phyloP scores from a whole-genome alignment of 2,888 invertebrate species.

The Pterostichus niger region DNA sequence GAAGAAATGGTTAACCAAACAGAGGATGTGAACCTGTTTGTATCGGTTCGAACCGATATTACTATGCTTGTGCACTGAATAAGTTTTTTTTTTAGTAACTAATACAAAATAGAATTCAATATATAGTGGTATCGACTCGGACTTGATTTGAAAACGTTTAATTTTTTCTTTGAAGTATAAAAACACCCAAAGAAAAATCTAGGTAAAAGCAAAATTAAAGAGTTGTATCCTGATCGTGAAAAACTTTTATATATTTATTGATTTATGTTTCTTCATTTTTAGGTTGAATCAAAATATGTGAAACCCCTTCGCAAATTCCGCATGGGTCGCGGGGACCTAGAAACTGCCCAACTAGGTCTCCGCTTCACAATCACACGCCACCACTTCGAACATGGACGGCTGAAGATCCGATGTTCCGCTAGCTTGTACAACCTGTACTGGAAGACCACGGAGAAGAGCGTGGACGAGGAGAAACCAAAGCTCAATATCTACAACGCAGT shows the following conservation, averaged over 20 bases:
- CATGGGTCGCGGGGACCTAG: slow-evolving; percentile 11
- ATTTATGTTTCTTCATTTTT: neutral
- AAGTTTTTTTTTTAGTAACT: too few species aligned
- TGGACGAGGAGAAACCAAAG: slow-evolving; percentile 79
- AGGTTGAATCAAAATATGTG: slow-evolving; percentile 57
- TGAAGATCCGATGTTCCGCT: slow-evolving; percentile 83
- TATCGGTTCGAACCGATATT: too few species aligned
- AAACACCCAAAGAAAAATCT: too few species aligned
- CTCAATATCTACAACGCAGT: slow-evolving; percentile 56
- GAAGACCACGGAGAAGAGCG: slow-evolving; percentile 83
- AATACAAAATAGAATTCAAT: too few species aligned
- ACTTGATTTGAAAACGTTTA: too few species aligned
- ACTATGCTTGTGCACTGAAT: too few species aligned
- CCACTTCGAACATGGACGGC: slow-evolving; percentile 73
- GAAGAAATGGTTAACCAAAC: too few species aligned
- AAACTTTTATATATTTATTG: neutral
- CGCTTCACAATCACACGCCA: slow-evolving; percentile 73
- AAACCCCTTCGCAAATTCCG: slow-evolving; percentile 50
- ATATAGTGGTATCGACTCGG: too few species aligned
- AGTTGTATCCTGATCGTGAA: too few species aligned
- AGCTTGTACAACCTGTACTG: slow-evolving; percentile 84
- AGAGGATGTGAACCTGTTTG: too few species aligned
- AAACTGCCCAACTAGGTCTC: slow-evolving; percentile 72
- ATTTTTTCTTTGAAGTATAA: too few species aligned
- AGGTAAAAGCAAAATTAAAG: too few species aligned